Percentiles rank a stretch among this genome's conserved stretches.
phyloP scores from a whole-genome alignment of 2,888 invertebrate genomes.

The Amiota communis region DNA sequence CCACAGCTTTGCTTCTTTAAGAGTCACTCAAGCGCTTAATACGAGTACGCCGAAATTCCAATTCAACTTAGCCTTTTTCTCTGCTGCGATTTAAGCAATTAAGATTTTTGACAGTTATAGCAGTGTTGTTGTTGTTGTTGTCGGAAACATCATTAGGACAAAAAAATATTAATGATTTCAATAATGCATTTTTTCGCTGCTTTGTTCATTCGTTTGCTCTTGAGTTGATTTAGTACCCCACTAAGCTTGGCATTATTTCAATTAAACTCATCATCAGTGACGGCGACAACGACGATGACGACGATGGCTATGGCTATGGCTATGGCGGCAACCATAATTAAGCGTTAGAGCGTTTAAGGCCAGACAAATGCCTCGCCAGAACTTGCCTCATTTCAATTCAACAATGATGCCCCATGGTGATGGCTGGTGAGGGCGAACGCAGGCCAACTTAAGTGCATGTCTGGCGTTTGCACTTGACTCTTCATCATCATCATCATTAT shows the following conservation, averaged over 20 bases:
- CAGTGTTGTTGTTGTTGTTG: constrained; percentile 38
- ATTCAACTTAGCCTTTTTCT: constrained; percentile 23
- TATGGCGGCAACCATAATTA: constrained; percentile 56
- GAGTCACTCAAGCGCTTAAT: constrained; percentile 13
- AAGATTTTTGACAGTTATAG: constrained; percentile 51
- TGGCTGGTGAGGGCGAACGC: not conserved
- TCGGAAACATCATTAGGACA: constrained; percentile 38
- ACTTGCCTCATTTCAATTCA: constrained; percentile 19
- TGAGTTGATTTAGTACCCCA: constrained; percentile 38
- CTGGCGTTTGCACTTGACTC: constrained; percentile 29
- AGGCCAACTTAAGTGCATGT: constrained; percentile 18
- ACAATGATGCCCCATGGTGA: too few relatives aligned
- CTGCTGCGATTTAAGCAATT: constrained; percentile 44
- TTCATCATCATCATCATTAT: not conserved
- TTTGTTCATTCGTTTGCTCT: constrained; percentile 21
- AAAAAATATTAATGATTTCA: constrained; percentile 56
- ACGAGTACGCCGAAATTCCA: constrained; percentile 14
- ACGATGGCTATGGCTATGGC: constrained; percentile 18
- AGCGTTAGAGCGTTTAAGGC: constrained; percentile 41
- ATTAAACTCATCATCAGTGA: constrained; percentile 59
- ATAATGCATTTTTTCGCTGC: constrained; percentile 48
- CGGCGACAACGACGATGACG: not conserved
- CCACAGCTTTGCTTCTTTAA: not conserved
- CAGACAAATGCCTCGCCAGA: constrained; percentile 22
- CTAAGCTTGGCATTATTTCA: constrained; percentile 60